These are phyloP conservation scores for Protosalanx chinensis DNA, from an alignment of 2,797 vertebrate species.

Conservation along the genomic window DNA sequence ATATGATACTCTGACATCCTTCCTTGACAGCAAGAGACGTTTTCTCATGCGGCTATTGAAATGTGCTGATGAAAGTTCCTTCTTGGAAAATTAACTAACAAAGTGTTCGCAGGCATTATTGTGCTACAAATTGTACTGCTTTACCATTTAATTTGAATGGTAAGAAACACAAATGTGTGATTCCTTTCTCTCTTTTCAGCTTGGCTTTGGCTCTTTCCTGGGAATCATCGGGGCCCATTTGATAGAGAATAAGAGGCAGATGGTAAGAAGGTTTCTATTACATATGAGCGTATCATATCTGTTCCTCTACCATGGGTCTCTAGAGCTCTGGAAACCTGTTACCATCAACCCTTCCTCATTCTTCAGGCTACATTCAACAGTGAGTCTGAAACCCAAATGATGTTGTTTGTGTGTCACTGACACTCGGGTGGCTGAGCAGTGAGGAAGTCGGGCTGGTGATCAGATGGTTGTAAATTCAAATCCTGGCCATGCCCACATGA, in stretches of 20 bases:
- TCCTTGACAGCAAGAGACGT: background rate
- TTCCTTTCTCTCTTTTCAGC: constrained; percentile 72
- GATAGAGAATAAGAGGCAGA: constrained; percentile 98
- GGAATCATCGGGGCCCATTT: constrained; percentile 98
- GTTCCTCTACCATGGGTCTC: constrained; percentile 26
- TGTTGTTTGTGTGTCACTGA: constrained; percentile 26
- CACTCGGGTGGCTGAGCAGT: background rate
- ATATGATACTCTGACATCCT: background rate
- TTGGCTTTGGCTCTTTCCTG: constrained; percentile 97
- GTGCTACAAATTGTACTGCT: background rate
- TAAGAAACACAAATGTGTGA: background rate
- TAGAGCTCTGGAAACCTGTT: constrained; percentile 17
- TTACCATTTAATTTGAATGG: no score
- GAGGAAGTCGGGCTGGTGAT: no score
- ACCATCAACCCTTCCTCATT: constrained; percentile 26
- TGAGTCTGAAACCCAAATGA: constrained; percentile 1
- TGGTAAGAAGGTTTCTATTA: constrained; percentile 83
- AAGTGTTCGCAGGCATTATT: constrained; percentile 1
- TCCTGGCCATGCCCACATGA: no score
- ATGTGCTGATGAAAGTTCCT: background rate
- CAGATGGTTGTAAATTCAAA: no score
- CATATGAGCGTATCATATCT: constrained; percentile 38
- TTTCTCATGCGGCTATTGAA: background rate
- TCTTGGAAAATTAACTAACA: constrained; percentile 9
- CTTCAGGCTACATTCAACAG: constrained; percentile 13